phyloP scores from a whole-genome alignment of 2,888 invertebrate genomes.

The Andrena camellia region DNA sequence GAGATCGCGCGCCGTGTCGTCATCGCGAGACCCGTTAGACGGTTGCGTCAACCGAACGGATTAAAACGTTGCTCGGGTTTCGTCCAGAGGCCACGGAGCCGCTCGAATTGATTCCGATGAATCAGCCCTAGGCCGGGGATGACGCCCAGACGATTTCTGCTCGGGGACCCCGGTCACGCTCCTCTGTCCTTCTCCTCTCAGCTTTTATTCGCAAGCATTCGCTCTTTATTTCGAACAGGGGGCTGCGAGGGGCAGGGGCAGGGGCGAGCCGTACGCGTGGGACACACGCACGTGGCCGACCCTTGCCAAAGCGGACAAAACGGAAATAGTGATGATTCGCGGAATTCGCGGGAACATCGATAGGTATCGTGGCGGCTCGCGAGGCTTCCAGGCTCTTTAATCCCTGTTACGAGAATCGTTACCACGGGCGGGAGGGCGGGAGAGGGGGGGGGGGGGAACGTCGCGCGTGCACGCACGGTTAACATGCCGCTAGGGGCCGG shows the following conservation, averaged over 20 bases:
- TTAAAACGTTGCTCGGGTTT: not conserved
- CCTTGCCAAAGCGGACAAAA: constrained; percentile 26
- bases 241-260: not conserved
- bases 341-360: constrained; percentile 17
- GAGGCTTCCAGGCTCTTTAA: not conserved
- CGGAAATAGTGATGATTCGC: constrained; percentile 64
- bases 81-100: not conserved
- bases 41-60: constrained; percentile 29
- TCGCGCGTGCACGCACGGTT: too few species aligned
- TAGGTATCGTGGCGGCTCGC: not conserved
- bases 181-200: too few species aligned
- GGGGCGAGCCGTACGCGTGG: constrained; percentile 15
- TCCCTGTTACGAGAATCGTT: not conserved
- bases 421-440: not conserved
- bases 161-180: constrained; percentile 12
- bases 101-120: constrained; percentile 51
- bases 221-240: constrained; percentile 11
- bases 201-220: not conserved
- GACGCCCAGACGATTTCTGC: constrained; percentile 32
- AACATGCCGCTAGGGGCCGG: not conserved
- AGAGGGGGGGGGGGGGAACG: too few species aligned
- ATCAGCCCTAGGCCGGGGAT: constrained; percentile 31
- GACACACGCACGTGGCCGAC: constrained; percentile 21
- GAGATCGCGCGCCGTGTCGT: constrained; percentile 28
- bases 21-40: constrained; percentile 36